Percentiles rank a stretch among this genome's conserved stretches.
phyloP scores from a whole-genome alignment of 1,140 invertebrate genomes.

The Bombus picipes region DNA sequence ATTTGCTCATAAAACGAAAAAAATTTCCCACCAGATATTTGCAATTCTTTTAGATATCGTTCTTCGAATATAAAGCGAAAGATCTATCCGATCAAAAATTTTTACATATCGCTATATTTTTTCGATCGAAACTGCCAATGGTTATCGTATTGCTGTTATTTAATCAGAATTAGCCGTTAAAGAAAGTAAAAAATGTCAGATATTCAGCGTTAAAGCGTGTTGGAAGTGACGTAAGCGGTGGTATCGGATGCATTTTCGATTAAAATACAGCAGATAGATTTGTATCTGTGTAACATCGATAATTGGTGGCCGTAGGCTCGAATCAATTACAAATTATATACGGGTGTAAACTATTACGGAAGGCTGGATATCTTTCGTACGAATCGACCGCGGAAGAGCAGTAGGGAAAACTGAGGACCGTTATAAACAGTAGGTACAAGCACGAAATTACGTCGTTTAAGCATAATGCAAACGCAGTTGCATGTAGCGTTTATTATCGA shows the following conservation, averaged over 20 bases:
- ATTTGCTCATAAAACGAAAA: too few species aligned
- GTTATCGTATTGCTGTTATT: too few species aligned
- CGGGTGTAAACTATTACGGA: conserved; percentile 60
- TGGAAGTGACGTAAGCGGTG: not conserved
- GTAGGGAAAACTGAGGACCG: conserved; percentile 25
- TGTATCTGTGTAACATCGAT: conserved; percentile 46
- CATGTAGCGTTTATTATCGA: conserved; percentile 47
- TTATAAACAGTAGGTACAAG: conserved; percentile 46
- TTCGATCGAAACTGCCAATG: too few species aligned
- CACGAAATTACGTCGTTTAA: conserved; percentile 63
- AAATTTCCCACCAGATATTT: too few species aligned
- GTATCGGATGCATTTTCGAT: not conserved
- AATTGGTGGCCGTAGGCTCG: conserved; percentile 44
- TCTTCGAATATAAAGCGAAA: too few species aligned
- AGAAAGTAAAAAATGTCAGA: too few species aligned
- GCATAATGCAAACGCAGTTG: conserved; percentile 52
- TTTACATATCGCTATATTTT: too few species aligned
- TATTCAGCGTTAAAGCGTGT: not conserved
- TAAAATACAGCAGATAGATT: conserved; percentile 9
- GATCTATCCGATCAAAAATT: too few species aligned
- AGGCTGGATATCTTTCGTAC: conserved; percentile 39
- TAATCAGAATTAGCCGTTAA: too few species aligned
- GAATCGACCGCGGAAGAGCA: conserved; percentile 46
- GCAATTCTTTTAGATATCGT: too few species aligned
- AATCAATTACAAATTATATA: conserved; percentile 61